These are phyloP conservation scores for Aporophyla nigra DNA, from an alignment of 2,888 invertebrate genomes.

Conservation along the genomic window DNA sequence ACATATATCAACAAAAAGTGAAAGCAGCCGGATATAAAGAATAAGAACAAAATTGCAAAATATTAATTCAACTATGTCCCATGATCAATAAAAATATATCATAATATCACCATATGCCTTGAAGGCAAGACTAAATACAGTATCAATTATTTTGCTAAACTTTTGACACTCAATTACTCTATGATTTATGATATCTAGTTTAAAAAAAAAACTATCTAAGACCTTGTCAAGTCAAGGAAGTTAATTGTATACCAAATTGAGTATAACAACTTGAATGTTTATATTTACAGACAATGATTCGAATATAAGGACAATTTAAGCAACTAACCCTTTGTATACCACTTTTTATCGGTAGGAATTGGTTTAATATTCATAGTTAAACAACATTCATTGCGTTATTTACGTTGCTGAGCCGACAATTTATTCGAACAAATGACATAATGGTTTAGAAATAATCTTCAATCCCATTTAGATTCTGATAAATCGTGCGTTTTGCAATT, in stretches of 20 bases:
- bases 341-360: no score
- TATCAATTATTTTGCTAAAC: constrained; percentile 61
- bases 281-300: no score
- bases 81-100: constrained; percentile 53
- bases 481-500: no score
- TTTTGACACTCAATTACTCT: constrained; percentile 60
- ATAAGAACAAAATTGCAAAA: constrained; percentile 54
- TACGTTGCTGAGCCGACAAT: no score
- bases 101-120: constrained; percentile 38
- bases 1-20: constrained; percentile 23
- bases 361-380: no score
- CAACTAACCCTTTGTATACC: no score
- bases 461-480: no score
- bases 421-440: no score
- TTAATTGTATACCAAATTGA: background rate
- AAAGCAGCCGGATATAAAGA: constrained; percentile 51
- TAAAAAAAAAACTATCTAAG: constrained; percentile 23
- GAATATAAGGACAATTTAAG: no score
- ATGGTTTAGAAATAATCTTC: no score
- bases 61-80: constrained; percentile 46
- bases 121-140: constrained; percentile 52
- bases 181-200: constrained; percentile 57
- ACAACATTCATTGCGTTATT: no score
- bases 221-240: constrained; percentile 27
- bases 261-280: no score